Conservation (phyloP, 2,888 invertebrate species). For the Torymus auratus region DNA sequence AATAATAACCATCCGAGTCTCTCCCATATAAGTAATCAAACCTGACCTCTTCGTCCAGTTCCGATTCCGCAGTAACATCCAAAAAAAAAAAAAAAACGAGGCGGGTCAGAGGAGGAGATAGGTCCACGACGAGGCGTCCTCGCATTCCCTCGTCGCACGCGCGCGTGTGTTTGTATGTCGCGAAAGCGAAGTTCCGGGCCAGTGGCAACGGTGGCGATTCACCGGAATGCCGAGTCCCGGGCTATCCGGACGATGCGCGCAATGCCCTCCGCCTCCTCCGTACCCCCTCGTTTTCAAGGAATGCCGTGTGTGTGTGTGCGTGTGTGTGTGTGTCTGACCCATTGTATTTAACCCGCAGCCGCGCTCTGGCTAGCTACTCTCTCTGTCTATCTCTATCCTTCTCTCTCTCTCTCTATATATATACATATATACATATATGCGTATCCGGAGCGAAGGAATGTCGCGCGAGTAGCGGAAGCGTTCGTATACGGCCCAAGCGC, state of each 20-base stretch:
- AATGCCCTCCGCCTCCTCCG: constrained; percentile 16
- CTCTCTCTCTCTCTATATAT: constrained; percentile 8
- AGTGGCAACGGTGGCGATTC: constrained; percentile 8
- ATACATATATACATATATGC: not conserved
- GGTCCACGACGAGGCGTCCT: too few species aligned
- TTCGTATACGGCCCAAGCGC: not conserved
- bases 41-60: too few species aligned
- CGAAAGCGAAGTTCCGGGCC: not conserved
- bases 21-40: too few species aligned
- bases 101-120: too few species aligned
- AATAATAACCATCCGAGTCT: too few species aligned
- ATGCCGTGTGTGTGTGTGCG: constrained; percentile 25
- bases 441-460: constrained; percentile 3
- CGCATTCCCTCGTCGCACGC: too few species aligned
- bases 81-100: too few species aligned
- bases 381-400: constrained; percentile 5
- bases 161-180: not conserved
- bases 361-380: constrained; percentile 8
- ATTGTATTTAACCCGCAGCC: constrained; percentile 39
- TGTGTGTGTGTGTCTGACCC: constrained; percentile 24
- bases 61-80: too few species aligned
- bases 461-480: not conserved
- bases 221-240: not conserved
- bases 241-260: constrained; percentile 41
- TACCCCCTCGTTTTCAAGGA: constrained; percentile 30